Evolutionary conservation across 2,888 invertebrate genomes (phyloP).

Genomic region (Acanthosoma haemorrhoidale): DNA sequence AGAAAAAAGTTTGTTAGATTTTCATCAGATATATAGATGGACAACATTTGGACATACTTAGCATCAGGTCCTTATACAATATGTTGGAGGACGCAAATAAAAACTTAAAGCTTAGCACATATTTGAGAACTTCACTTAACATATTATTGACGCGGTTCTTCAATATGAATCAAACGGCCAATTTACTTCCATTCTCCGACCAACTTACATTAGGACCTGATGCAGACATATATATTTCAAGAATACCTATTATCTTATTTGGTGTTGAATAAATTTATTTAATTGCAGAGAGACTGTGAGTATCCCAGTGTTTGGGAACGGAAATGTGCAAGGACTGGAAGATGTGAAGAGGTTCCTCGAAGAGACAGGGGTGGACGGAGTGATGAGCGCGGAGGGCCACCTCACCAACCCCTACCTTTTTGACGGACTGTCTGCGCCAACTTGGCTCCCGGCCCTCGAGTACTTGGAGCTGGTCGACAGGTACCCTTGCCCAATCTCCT

Average conservation of each 20-base stretch:
- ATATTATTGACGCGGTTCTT: too few relatives aligned
- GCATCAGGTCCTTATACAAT: too few relatives aligned
- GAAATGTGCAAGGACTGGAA: constrained; percentile 87
- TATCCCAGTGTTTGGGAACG: constrained; percentile 95
- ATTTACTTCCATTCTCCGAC: too few relatives aligned
- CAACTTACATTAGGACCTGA: too few relatives aligned
- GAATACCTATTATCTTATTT: background rate
- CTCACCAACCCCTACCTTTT: constrained; percentile 97
- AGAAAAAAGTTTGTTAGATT: too few relatives aligned
- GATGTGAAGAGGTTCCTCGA: constrained; percentile 80
- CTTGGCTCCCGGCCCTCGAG: constrained; percentile 84
- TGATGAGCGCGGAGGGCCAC: constrained; percentile 92
- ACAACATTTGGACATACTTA: too few relatives aligned
- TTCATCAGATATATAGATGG: too few relatives aligned
- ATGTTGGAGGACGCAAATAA: too few relatives aligned
- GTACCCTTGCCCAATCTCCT: constrained; percentile 85
- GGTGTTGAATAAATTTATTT: background rate
- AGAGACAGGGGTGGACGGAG: constrained; percentile 77
- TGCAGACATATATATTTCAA: background rate
- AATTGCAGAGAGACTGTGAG: constrained; percentile 66
- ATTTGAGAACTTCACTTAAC: too few relatives aligned
- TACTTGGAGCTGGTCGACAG: constrained; percentile 75
- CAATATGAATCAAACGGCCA: too few relatives aligned
- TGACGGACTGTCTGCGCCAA: constrained; percentile 66
- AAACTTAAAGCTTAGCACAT: too few relatives aligned